Base-by-base conservation (phyloP, 2,113 vertebrate genomes). In the Microcebus lehilahytsara region DNA sequence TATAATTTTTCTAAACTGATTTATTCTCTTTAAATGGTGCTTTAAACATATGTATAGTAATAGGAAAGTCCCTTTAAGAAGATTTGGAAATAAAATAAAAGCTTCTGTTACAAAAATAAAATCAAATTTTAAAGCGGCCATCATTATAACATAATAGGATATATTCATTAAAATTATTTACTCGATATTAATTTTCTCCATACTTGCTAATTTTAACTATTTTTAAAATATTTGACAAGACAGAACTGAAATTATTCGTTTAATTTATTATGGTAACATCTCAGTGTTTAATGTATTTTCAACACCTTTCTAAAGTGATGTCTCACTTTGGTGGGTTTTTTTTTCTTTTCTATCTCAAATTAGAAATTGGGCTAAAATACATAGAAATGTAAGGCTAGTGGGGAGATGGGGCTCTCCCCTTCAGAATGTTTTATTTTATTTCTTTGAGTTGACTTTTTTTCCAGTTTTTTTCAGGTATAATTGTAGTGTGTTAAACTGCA, bases 121-220 rank as follows among this genome's bases (percentile, higher is more conserved):
- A 60, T 66, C 17, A 49, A 85, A 69, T 56, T 80, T 6, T 11
- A 49, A 71, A 92, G 92, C 67, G 56, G 3, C 25, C 6, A 30
- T 79, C 75, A 40, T 92, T 77, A 75, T 85, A 77, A 62, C 42
- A 62, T 42, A 49, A 32, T 80, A 69, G 77, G 56, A 51, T 64
- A 40, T 86, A 72, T 27, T 87, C 27, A 16, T 75, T 93, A 81
- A 67, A 60, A 93, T 67, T 42, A 87, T 75, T 87, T 42, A 30
- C 42, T 91, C 66, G 46, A 12, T 19, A 2, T 67, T 83, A 56
- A 40, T 93, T 95, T 96, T 79, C 95, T 91, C 60, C 14, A 25
- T 62, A n/a, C 62, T 97, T 71, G 71, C 71, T 93, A 75, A 85
- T 92, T 83, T 94, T n/a, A 84, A 94, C 46, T 77, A 85, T 79